Evolutionary conservation across 2,797 vertebrate genomes (phyloP), one percentile per base, ranked within the genome.

Genomic region (Leptatherina wallacei): DNA sequence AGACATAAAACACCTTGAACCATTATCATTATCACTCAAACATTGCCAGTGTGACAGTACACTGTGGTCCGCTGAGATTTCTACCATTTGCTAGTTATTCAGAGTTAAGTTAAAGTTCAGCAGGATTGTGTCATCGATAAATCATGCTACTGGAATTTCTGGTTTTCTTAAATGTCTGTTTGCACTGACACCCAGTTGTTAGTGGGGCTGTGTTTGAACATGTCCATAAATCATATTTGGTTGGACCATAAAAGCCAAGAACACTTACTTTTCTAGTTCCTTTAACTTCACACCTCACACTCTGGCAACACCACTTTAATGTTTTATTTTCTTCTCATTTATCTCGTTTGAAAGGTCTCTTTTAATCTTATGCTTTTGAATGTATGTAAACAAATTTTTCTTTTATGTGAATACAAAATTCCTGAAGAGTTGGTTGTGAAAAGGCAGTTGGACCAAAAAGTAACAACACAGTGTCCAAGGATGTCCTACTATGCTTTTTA

Each of bases 61-160:
- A 40, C 36, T 24, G 36, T 1, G 1, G 0, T 24, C 22, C 36
- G 14, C 52, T 61, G 10, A 27, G 24, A 29, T 61, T 64, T 72
- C 20, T 40, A 38, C 12, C 32, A 14, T 69, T 59, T 70, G 0
- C 24, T 10, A 22, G 12, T 22, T 8, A 27, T 38, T 51, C 32
- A 6, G 12, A 52, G 40, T 57, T 11, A 16, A 60, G 8, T 3
- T 57, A 42, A 20, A 32, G 14, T 73, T 36, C 58, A 66, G 44
- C 69, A 66, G 35, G 35, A 44, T 65, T 68, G 4, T 27, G 64
- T 73, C 65, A 75, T 51, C 70, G 73, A 73, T 64, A 44, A 71
- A 69, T 82, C 18, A 61, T 55, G 75, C 58, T 75, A 81, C 92
- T 76, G 89, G 92, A 83, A 87, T 86, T 91, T 92, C 93, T 85